Base-by-base conservation (phyloP, 2,113 vertebrate species). In the Prolemur simus region DNA sequence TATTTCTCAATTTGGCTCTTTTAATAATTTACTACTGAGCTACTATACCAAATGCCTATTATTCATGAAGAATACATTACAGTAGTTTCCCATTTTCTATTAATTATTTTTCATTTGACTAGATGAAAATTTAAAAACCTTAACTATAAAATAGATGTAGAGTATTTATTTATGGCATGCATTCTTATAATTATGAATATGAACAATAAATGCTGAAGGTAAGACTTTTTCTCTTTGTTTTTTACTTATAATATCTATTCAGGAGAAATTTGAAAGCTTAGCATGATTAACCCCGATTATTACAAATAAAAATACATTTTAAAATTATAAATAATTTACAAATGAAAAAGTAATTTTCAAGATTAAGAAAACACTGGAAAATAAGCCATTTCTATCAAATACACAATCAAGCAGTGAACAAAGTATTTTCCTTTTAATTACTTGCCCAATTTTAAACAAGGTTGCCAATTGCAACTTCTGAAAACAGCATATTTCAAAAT, bases 1-100 rank as follows among this genome's bases (percentile, higher is more conserved):
- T 97, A 96, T 91, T 98, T 98, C 92, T 95, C 89, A 93, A 64
- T 89, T 97, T 95, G 92, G 58, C 95, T 96, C 94, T 97, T 64
- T 17, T 76, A 97, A 97, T 96, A 96, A 96, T 98, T 97, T 96
- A 97, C 78, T 96, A 82, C 47, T 56, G 47, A 63, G n/a, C 6
- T 93, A 76, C 11, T 56, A 83, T 8, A 92, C n/a, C 68, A 89
- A 92, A 84, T 71, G 60, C 58, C 34, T 37, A 10, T 77, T 96
- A 95, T 42, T 86, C n/a, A 86, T 25, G 64, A 93, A 84, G 32
- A 96, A 74, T 15, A 77, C 14, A 86, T 77, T 77, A 85, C 1
- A 54, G 29, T 77, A 73, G 23, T 73, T 82, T 77, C 7, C 18
- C 37, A 69, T 56, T 94, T 94, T 87, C 39, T 89, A 77, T 85